A percentile compares a stretch with the other conserved stretches of the same genome.
Conservation (phyloP, 2,113 vertebrate genomes). For the Hepsetus odoe region DNA sequence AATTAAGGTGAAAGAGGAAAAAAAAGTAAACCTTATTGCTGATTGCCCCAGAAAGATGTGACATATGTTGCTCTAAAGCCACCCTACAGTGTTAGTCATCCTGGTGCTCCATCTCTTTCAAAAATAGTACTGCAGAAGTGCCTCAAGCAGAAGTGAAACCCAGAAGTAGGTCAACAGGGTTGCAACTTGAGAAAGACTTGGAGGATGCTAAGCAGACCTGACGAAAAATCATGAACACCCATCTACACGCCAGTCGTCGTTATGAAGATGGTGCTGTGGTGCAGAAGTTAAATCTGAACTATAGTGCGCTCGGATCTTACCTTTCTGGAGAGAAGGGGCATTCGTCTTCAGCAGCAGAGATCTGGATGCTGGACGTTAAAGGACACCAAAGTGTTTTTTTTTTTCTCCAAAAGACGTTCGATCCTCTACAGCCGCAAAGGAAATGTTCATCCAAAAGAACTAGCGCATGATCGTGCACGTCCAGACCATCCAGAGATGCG, state of each 20-base stretch:
- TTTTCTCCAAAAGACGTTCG: background rate
- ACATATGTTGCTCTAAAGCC: no score
- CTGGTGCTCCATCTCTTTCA: no score
- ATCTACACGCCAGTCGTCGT: background rate
- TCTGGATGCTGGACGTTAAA: background rate
- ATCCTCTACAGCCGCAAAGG: background rate
- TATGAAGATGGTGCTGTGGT: background rate
- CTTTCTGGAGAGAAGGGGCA: slow-evolving; percentile 40
- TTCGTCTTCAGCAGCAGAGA: slow-evolving; percentile 5
- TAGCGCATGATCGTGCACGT: background rate
- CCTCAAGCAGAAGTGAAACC: no score
- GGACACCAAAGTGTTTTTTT: background rate
- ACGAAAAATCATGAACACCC: background rate
- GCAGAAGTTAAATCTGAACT: background rate
- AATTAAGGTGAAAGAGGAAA: no score
- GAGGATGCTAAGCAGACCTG: background rate
- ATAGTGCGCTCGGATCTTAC: slow-evolving; percentile 13
- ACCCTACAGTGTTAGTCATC: no score
- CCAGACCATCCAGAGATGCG: background rate
- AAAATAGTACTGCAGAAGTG: no score
- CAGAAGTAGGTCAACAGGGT: slow-evolving; percentile 35
- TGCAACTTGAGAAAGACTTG: background rate
- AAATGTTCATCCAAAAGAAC: background rate
- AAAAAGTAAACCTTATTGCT: no score
- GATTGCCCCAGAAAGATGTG: no score